phyloP scores from a whole-genome alignment of 2,888 invertebrate species.

The Fragum sueziense region DNA sequence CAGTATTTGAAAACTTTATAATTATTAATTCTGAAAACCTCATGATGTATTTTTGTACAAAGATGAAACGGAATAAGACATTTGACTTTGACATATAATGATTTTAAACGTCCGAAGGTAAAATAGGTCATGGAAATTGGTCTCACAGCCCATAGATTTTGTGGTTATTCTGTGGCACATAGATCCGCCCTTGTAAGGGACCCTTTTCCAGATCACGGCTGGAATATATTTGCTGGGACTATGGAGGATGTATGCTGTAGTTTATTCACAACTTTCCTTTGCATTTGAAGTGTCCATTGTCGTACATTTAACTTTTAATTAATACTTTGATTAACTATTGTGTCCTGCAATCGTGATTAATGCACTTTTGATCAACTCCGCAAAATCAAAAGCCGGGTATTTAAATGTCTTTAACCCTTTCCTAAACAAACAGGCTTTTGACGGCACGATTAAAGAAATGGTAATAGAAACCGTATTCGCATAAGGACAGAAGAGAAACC shows the following conservation, averaged over 20 bases:
- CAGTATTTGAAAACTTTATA: neutral
- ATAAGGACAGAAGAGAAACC: neutral
- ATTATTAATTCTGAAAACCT: neutral
- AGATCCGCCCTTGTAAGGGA: no score
- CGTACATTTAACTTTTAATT: conserved; percentile 20
- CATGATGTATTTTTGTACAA: neutral
- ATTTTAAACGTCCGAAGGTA: neutral
- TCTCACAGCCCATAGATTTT: no score
- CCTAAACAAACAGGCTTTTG: no score
- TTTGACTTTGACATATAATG: neutral
- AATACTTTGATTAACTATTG: conserved; percentile 19
- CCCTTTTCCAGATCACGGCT: no score
- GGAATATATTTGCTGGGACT: no score
- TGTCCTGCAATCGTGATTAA: conserved; percentile 8
- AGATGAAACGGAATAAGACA: neutral
- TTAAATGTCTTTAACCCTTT: conserved; percentile 19
- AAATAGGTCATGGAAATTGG: no score
- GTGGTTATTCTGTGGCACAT: no score
- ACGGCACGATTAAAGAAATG: no score
- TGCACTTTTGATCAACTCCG: conserved; percentile 22
- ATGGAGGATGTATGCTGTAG: neutral
- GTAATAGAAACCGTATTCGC: no score
- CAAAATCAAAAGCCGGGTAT: conserved; percentile 9
- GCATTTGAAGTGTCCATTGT: neutral
- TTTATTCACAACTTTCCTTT: neutral